Evolutionary conservation across 2,888 invertebrate genomes (phyloP), one percentile per base, ranked within the genome.

Genomic region (Drosophila lacicola): DNA sequence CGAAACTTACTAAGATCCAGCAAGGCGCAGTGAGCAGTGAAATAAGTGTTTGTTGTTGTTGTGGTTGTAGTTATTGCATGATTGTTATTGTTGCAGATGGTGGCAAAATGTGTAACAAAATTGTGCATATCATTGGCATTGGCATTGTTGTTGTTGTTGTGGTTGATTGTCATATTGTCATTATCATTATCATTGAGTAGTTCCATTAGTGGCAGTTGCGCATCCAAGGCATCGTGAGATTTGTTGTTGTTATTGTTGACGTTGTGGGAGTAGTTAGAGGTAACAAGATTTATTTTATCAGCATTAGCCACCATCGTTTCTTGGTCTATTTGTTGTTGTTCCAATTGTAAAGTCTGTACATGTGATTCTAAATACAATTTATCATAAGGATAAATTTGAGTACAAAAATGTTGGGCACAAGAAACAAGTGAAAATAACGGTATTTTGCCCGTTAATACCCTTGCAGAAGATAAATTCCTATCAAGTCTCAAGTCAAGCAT

Each of bases 271-370:
- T 90, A 91, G 90, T 90, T 91, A 90, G 90, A 91, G 91, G 92
- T 92, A 92, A 92, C 92, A 92, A 91, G 90, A 91, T 91, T 92
- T 92, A 92, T 91, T 91, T 92, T 92, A 92, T 92, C 92, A 91
- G 92, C 90, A 91, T 92, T 92, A 91, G 91, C 91, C 92, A 92
- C 90, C 91, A 91, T 90, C 92, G 93, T 93, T 91, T 94, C 92
- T 91, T 94, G 93, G 91, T 94, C 93, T 91, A 60, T 56, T 70
- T 62, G 68, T 73, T 62, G 74, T 74, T 73, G 79, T 90, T 94
- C 94, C 93, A 94, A 92, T 91, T 94, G 92, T 92, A 93, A 92
- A 82, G 93, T 93, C 93, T 90, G 93, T 93, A 91, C 91, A 87
- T 92, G 92, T 92, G 92, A 92, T 90, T 91, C 92, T 92, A 90